Base-by-base conservation (phyloP, 2,888 invertebrate genomes). In the Erebia palarica region DNA sequence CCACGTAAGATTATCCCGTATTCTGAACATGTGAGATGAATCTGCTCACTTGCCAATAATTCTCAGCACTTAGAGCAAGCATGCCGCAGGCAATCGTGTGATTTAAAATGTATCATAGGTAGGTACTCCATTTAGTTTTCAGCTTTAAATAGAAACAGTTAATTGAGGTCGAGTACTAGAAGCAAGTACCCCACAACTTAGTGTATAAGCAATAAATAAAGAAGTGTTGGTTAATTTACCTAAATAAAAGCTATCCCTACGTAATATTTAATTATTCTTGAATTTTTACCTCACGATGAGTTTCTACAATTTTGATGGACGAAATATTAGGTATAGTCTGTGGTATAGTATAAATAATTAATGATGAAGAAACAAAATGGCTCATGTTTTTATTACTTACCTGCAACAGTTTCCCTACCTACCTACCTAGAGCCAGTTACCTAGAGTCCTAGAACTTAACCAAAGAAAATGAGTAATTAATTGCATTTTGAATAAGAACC, bases 21-120 rank as follows among this genome's bases (percentile, higher is more conserved):
- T 61, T 61, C 61, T 13, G 44, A 61, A 16, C 61, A 44, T 61
- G 61, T 13, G 44, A 61, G 61, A 61, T 16, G 44, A 61, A 47
- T 61, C 44, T 61, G 11, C 61, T 44, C 44, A 61, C 44, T 61
- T 61, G 61, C 44, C 13, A 18, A 61, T 61, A 61, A 61, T 47
- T 61, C 44, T 44, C 61, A 44, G 61, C 60, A 60, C n/a, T 16
- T 60, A 60, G 18, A 42, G 42, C 60, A 16, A 60, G 60, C 42
- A 42, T 16, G 60, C 44, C 42, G n/a, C 60, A 44, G 42, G 61
- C 61, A 18, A 44, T 16, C 9, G 18, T 61, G 61, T 44, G 60
- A 60, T 60, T 60, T 60, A 61, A 61, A 61, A 44, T 58, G 36
- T 44, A 58, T 1, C 27, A 27, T 4, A 3, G 27, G 27, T 4